A percentile compares a stretch with the other conserved stretches of the same genome.
Evolutionary conservation across 2,113 vertebrate species (phyloP).

Genomic region (Gulo gulo): DNA sequence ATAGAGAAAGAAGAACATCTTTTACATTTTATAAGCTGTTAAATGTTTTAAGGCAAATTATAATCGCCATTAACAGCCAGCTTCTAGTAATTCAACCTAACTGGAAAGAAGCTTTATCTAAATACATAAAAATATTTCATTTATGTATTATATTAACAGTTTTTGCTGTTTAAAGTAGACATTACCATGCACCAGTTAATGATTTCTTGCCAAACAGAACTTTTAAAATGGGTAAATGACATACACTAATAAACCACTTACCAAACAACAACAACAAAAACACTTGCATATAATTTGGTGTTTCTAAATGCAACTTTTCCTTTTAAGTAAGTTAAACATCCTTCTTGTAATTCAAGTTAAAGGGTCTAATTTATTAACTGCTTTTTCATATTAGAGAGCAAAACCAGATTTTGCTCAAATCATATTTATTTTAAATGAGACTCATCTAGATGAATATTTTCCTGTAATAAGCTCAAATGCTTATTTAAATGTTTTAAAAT

Average conservation of each 20-base stretch:
- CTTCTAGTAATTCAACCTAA: background rate
- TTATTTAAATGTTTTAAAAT: constrained; percentile 6
- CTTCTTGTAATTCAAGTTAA: background rate
- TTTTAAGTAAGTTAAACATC: background rate
- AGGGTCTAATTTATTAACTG: background rate
- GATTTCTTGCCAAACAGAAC: background rate
- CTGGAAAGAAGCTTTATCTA: background rate
- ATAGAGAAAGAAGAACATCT: background rate
- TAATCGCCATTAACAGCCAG: background rate
- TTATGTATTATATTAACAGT: background rate
- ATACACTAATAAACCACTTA: background rate
- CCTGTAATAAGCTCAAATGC: background rate
- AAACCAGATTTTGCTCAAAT: background rate
- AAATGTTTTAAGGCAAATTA: background rate
- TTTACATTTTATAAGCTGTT: background rate
- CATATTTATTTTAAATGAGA: background rate
- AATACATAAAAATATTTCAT: background rate
- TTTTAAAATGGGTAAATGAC: background rate
- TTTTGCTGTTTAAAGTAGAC: background rate
- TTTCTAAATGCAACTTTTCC: background rate
- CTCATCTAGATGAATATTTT: background rate
- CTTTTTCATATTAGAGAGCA: background rate
- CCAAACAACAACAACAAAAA: no score
- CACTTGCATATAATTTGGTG: background rate
- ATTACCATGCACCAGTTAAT: background rate